phyloP scores from a whole-genome alignment of 1,140 invertebrate species.

The Subanguina moxae region DNA sequence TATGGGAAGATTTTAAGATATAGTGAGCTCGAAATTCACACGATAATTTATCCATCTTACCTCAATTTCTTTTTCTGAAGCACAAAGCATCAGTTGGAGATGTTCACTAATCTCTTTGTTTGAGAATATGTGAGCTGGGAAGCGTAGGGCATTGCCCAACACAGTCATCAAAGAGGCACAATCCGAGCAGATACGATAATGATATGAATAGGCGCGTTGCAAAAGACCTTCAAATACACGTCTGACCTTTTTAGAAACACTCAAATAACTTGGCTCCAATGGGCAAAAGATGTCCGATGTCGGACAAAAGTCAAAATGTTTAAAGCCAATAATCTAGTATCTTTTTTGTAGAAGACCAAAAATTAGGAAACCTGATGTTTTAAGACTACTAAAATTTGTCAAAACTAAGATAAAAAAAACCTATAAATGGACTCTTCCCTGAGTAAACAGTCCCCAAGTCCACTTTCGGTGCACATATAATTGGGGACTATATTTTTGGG shows the following conservation, averaged over 20 bases:
- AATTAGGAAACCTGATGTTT: no score
- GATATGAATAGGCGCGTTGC: constrained; percentile 42
- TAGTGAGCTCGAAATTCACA: no score
- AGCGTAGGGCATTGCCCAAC: constrained; percentile 54
- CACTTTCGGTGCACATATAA: no score
- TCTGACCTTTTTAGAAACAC: not conserved
- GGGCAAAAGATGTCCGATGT: not conserved
- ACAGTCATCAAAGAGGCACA: constrained; percentile 49
- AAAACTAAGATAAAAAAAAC: no score
- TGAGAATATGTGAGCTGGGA: constrained; percentile 49
- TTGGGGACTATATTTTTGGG: no score
- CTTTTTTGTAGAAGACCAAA: no score
- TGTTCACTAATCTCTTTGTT: constrained; percentile 53
- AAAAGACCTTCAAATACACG: constrained; percentile 41
- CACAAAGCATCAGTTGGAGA: constrained; percentile 14
- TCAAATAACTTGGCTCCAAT: not conserved
- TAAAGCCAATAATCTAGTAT: not conserved
- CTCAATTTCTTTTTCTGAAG: not conserved
- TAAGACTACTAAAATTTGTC: no score
- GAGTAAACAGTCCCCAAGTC: no score
- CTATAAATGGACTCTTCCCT: no score
- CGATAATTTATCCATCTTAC: not conserved
- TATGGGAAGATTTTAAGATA: not conserved
- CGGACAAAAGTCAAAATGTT: no score
- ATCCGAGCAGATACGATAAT: constrained; percentile 47